phyloP scores from a whole-genome alignment of 1,140 invertebrate genomes.

The Oscheius sp. region DNA sequence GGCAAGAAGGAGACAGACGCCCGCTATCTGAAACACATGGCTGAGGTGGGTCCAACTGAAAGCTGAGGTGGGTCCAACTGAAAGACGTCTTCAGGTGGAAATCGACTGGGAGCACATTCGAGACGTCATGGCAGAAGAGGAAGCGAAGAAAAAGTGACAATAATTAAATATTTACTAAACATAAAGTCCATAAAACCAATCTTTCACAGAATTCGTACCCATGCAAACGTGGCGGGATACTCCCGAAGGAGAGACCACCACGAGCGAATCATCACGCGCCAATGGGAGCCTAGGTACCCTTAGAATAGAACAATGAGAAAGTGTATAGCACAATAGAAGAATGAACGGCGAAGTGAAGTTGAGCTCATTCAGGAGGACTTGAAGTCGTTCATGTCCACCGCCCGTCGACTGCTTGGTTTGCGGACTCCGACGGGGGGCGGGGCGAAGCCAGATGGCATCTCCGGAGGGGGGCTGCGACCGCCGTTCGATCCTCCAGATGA shows the following conservation, averaged over 20 bases:
- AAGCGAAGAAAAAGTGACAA: slow-evolving; percentile 56
- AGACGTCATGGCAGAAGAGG: slow-evolving; percentile 65
- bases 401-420: background rate
- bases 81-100: slow-evolving; percentile 62
- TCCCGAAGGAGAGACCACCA: too few relatives aligned
- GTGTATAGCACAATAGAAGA: too few relatives aligned
- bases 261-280: too few relatives aligned
- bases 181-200: too few relatives aligned
- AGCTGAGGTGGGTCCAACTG: background rate
- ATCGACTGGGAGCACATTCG: slow-evolving; percentile 67
- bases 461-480: slow-evolving; percentile 26
- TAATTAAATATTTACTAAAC: too few relatives aligned
- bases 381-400: background rate
- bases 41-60: slow-evolving; percentile 66
- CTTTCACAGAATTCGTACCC: too few relatives aligned
- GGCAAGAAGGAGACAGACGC: slow-evolving; percentile 76
- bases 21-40: slow-evolving; percentile 69
- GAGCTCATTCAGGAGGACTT: background rate
- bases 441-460: slow-evolving; percentile 21
- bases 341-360: background rate
- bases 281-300: too few relatives aligned
- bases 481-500: slow-evolving; percentile 39
- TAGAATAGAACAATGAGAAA: too few relatives aligned
- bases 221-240: too few relatives aligned
- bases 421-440: slow-evolving; percentile 19